Base-by-base conservation (phyloP, 35 echinoderm and acorn worm species). In the Stichopus chloronotus region DNA sequence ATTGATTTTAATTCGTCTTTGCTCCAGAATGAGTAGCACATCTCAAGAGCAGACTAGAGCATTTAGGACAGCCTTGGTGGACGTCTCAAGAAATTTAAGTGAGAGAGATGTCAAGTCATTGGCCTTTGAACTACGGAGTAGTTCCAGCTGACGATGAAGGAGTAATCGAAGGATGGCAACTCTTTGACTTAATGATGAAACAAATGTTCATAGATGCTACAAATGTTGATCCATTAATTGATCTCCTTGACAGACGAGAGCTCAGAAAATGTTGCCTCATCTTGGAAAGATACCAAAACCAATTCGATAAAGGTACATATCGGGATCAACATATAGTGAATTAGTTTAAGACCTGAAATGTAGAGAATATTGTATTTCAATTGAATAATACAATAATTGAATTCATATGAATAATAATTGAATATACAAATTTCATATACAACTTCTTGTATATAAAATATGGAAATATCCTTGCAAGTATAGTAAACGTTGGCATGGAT, bases 41-140 rank as follows among this genome's bases (percentile, higher is more conserved):
- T 74, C 69, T 7, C 7, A 14, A 74, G 69, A 74, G 22, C 69
- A n/a, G 22, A 74, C 13, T 6, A 74, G 22, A n/a, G 69, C 69
- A 7, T 74, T 74, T n/a, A 74, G 69, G 17, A 74, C 69, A 74
- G 69, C 19, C 14, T 74, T 74, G 69, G 69, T 74, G 14, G 69
- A 74, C 19, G 69, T 74, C 22, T 16, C 17, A 14, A 74, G 5
- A 74, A 74, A 14, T 5, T 20, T 74, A 7, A 74, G 17, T 7
- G 69, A 74, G 69, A 14, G 5, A 74, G 14, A 74, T n/a, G 22
- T 74, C 19, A 74, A 74, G 7, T 14, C 69, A n/a, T n/a, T 74
- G 69, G 69, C 69, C 19, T 74, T 74, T 74, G 69, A 74, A 74
- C n/a, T 74, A n/a, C 19, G 69, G 69, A 19, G 22, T 74, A 74